A percentile compares a stretch with the other conserved stretches of the same genome.
Evolutionary conservation across 2,888 invertebrate species (phyloP).

Genomic region (Onthophagus sagittarius): DNA sequence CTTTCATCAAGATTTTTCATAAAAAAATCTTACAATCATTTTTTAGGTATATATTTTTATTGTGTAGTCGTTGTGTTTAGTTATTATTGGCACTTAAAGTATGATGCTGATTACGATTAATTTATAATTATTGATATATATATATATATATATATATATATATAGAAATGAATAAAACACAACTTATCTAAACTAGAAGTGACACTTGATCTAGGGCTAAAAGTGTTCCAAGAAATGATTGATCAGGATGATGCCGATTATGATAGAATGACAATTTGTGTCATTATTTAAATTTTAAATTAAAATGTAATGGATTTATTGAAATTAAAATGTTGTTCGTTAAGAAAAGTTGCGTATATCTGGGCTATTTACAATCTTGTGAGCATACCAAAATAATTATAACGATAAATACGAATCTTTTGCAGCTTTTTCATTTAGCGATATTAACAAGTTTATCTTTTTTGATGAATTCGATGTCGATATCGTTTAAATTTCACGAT

Average conservation of each 20-base stretch:
- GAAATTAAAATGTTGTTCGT: background rate
- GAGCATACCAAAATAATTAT: background rate
- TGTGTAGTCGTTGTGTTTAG: background rate
- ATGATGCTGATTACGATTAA: background rate
- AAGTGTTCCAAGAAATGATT: too few relatives aligned
- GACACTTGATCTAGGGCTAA: too few relatives aligned
- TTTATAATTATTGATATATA: too few relatives aligned
- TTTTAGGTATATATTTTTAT: conserved; percentile 1
- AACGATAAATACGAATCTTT: background rate
- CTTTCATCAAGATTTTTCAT: background rate
- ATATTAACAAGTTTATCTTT: background rate
- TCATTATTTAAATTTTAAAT: background rate
- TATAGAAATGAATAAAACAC: too few relatives aligned
- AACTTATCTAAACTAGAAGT: too few relatives aligned
- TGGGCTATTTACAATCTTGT: background rate
- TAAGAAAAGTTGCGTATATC: background rate
- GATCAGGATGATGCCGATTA: too few relatives aligned
- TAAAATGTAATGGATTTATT: background rate
- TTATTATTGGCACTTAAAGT: background rate
- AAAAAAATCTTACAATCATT: background rate
- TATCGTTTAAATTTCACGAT: background rate
- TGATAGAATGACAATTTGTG: background rate
- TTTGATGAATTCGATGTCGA: background rate
- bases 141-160: too few relatives aligned
- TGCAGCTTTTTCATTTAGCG: background rate